A percentile compares a stretch with the other conserved stretches of the same genome.
phyloP scores from a whole-genome alignment of 2,113 vertebrate genomes.

The Dendropsophus ebraccatus region DNA sequence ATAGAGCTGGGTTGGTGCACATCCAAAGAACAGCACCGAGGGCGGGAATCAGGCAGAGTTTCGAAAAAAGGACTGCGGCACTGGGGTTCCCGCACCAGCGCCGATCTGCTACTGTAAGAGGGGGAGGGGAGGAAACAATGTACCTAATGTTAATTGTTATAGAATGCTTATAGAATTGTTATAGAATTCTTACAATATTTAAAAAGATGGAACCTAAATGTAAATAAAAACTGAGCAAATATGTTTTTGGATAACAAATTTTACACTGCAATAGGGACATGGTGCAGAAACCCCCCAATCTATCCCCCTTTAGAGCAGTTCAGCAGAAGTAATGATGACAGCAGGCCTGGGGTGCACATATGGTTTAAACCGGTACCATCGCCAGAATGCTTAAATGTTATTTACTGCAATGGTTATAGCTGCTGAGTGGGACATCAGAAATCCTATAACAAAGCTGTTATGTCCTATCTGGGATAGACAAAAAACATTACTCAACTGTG shows the following conservation, averaged over 20 bases:
- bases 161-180: no score
- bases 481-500: constrained; percentile 35
- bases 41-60: no score
- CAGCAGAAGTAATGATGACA: constrained; percentile 22
- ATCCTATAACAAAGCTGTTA: constrained; percentile 27
- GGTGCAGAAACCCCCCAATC: not conserved
- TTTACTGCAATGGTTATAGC: constrained; percentile 40
- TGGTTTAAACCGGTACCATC: not conserved
- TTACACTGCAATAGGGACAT: not conserved
- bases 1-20: no score
- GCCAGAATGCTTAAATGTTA: constrained; percentile 8
- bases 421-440: not conserved
- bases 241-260: not conserved
- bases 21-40: no score
- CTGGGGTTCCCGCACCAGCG: no score
- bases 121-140: no score
- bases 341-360: constrained; percentile 34
- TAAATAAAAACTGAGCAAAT: not conserved
- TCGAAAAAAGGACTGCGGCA: no score
- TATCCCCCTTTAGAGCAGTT: constrained; percentile 8
- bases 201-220: not conserved
- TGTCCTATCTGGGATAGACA: constrained; percentile 15
- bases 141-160: no score
- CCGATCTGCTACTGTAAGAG: no score
- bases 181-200: not conserved